A percentile compares a stretch with the other conserved stretches of the same genome.
These are phyloP conservation scores for Brachyptera risi DNA, from an alignment of 2,888 invertebrate species.

Conservation along the genomic window DNA sequence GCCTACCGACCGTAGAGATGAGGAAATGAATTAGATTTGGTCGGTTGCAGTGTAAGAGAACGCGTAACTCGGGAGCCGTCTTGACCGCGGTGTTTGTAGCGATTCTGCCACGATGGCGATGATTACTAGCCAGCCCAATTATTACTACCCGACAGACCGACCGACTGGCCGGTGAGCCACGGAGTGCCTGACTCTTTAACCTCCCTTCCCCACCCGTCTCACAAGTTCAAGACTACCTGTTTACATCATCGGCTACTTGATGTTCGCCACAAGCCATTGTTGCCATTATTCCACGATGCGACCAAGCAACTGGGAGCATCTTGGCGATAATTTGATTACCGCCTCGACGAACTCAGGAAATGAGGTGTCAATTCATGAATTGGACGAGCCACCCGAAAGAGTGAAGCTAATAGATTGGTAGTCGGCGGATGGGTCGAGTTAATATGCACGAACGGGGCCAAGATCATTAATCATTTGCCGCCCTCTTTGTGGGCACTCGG, in stretches of 20 bases:
- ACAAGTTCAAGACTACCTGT: not conserved
- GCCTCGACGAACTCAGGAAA: conserved; percentile 9
- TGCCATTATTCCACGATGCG: not conserved
- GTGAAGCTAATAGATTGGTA: conserved; percentile 2
- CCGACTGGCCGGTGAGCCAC: not conserved
- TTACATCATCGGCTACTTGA: conserved; percentile 3
- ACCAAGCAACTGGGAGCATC: not conserved
- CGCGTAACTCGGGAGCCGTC: conserved; percentile 3
- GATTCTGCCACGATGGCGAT: not conserved
- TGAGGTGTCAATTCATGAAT: conserved; percentile 13
- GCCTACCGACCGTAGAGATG: no score
- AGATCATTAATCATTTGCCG: conserved; percentile 2
- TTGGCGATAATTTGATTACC: conserved; percentile 12
- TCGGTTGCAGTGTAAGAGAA: no score
- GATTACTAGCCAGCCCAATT: conserved; percentile 13
- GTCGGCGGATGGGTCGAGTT: not conserved
- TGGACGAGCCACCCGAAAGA: conserved; percentile 15
- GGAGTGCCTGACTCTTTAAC: not conserved
- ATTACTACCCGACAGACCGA: not conserved
- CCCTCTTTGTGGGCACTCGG: not conserved
- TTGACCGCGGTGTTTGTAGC: not conserved
- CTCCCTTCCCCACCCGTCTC: not conserved
- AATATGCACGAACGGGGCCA: not conserved
- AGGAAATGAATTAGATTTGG: no score
- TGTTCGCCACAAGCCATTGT: not conserved